Base-by-base conservation (phyloP, 2,797 vertebrate species). In the Allobates femoralis region DNA sequence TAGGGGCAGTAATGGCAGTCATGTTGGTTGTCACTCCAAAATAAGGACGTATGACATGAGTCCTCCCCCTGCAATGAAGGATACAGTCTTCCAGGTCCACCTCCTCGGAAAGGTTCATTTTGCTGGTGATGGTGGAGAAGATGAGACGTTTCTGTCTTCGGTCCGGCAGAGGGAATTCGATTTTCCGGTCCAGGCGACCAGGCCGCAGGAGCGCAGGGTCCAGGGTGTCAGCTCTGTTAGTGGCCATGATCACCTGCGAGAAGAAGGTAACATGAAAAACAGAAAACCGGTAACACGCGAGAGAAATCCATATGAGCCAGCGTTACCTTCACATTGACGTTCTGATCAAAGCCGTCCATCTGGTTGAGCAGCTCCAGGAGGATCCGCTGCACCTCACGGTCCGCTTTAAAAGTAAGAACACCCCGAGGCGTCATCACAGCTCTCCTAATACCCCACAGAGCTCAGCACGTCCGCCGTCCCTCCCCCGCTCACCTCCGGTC, bases 271-370 rank as follows among this genome's bases (percentile, higher is more conserved):
- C 46, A 19, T 46, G 41, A 77, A 26, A 18, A 58, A 51, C 11
- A 2, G n/a, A 37, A 12, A 15, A 78, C 23, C 10, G 11, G 2
- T 37, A 23, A 23, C 4, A 14, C 41, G 41, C 0, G 37, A 15
- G 30, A 18, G 0, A 6, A n/a, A 46, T 1, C 0, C 11, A n/a
- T 11, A n/a, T 21, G n/a, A 14, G 23, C 37, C 0, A 23, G 3
- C 1, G 91, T 86, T 81, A 98, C 97, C 97, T 98, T 98, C 80
- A 99, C 97, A 0, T 99, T 99, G 86, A 99, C 97, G 0, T 97
- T 98, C 93, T 99, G 97, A 90, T 99, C 97, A 4, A 99, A 99
- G 51, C 97, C 97, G 0, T 98, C 97, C 97, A 99, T 99, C 90
- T 99, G 97, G 90, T 99, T 99, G 10, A 99, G 95, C 73, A 98